These are phyloP conservation scores for Tringa solitaria DNA, from an alignment of 2,113 vertebrate species.

Conservation along the genomic window DNA sequence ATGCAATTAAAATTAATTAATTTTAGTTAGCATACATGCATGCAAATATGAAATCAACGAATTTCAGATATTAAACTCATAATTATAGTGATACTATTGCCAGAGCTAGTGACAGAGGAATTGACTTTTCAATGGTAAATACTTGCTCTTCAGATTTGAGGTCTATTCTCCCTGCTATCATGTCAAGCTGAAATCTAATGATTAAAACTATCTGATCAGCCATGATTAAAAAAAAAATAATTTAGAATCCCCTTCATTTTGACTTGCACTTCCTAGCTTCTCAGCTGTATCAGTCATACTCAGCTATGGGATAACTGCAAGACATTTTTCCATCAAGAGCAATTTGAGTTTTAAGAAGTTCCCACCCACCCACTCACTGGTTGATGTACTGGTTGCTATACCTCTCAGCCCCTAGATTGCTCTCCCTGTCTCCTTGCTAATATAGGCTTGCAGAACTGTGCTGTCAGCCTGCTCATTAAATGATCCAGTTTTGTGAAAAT, in stretches of 20 bases:
- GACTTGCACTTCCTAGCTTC: background rate
- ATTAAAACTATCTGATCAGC: background rate
- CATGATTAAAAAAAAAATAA: background rate
- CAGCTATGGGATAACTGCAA: background rate
- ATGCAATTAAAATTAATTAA: conserved; percentile 83
- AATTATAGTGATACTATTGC: conserved; percentile 70
- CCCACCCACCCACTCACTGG: background rate
- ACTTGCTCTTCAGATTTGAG: background rate
- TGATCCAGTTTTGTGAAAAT: background rate
- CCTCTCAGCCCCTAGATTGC: background rate
- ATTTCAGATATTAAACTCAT: conserved; percentile 77
- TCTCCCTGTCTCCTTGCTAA: background rate
- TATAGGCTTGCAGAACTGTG: background rate
- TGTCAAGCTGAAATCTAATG: background rate
- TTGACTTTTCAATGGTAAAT: conserved; percentile 39
- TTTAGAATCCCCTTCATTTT: background rate
- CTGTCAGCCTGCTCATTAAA: background rate
- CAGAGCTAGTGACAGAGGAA: conserved; percentile 40
- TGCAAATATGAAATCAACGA: conserved; percentile 78
- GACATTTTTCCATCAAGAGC: background rate
- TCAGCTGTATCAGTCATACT: background rate
- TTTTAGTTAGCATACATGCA: conserved; percentile 77
- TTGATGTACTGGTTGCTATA: background rate
- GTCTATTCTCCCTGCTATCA: background rate
- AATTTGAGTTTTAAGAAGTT: conserved; percentile 4